phyloP scores from a whole-genome alignment of 2,888 invertebrate species.

The Ennomos fuscantarius region DNA sequence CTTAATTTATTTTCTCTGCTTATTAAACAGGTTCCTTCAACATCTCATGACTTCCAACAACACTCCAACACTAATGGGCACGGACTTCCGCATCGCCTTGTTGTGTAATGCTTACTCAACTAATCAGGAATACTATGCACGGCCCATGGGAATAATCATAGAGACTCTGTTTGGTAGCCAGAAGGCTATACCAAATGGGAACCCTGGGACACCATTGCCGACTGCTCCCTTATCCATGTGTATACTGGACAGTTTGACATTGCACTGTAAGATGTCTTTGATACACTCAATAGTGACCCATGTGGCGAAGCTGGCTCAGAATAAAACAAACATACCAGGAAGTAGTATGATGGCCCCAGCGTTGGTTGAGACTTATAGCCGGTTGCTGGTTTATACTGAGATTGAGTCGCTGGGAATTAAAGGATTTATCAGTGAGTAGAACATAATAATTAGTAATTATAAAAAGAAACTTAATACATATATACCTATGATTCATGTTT shows the following conservation, averaged over 20 bases:
- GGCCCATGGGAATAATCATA: constrained; percentile 96
- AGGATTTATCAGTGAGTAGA: constrained; percentile 93
- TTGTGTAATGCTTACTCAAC: constrained; percentile 98
- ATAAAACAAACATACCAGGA: constrained; percentile 91
- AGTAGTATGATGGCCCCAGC: constrained; percentile 91
- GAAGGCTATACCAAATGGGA: constrained; percentile 82
- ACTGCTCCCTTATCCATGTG: constrained; percentile 96
- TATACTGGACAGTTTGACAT: constrained; percentile 95
- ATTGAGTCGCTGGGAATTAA: constrained; percentile 98
- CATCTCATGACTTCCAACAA: constrained; percentile 91
- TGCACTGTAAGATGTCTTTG: constrained; percentile 97
- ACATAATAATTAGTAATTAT: background rate
- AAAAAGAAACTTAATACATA: too few species aligned
- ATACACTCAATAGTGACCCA: constrained; percentile 93
- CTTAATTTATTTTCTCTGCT: constrained; percentile 6
- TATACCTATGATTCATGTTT: background rate
- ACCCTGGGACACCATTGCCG: constrained; percentile 86
- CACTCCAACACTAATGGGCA: constrained; percentile 89
- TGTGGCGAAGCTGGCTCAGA: constrained; percentile 95
- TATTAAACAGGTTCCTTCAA: constrained; percentile 89
- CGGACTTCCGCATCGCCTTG: constrained; percentile 95
- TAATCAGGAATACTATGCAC: constrained; percentile 95
- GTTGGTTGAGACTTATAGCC: constrained; percentile 96
- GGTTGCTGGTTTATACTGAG: constrained; percentile 97
- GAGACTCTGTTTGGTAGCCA: constrained; percentile 92